phyloP scores from a whole-genome alignment of 2,797 vertebrate species.

The Gambelia wislizenii region DNA sequence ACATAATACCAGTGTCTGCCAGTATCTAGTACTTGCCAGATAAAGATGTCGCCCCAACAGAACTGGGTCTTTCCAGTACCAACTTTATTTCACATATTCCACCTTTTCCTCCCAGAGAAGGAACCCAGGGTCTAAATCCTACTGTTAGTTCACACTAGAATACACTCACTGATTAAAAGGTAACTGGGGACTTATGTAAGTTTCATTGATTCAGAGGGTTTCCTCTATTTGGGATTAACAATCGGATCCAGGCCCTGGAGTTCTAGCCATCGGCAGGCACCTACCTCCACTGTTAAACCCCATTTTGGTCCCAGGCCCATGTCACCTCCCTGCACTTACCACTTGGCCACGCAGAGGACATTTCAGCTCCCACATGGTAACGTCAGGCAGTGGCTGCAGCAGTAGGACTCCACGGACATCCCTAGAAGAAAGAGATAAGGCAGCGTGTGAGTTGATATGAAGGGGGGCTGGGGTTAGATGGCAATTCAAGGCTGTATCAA shows the following conservation, averaged over 20 bases:
- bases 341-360: slow-evolving; percentile 16
- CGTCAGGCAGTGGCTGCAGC: not conserved
- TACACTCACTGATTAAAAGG: too few species aligned
- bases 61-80: not conserved
- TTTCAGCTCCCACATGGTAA: slow-evolving; percentile 32
- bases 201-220: too few species aligned
- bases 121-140: not conserved
- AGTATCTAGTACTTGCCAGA: not conserved
- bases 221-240: too few species aligned
- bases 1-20: not conserved
- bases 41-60: not conserved
- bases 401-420: slow-evolving; percentile 13
- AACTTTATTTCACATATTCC: not conserved
- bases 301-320: not conserved
- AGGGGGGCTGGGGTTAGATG: not conserved
- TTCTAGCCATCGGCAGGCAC: fast-evolving
- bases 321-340: not conserved
- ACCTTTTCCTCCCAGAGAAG: not conserved
- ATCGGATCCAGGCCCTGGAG: not conserved
- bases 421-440: slow-evolving; percentile 30
- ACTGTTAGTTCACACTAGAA: too few species aligned
- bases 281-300: not conserved
- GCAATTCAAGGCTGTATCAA: slow-evolving; percentile 22
- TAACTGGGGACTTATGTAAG: too few species aligned
- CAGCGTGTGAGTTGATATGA: not conserved